Conservation (phyloP, 2,888 invertebrate genomes). For the Neoascia interrupta region DNA sequence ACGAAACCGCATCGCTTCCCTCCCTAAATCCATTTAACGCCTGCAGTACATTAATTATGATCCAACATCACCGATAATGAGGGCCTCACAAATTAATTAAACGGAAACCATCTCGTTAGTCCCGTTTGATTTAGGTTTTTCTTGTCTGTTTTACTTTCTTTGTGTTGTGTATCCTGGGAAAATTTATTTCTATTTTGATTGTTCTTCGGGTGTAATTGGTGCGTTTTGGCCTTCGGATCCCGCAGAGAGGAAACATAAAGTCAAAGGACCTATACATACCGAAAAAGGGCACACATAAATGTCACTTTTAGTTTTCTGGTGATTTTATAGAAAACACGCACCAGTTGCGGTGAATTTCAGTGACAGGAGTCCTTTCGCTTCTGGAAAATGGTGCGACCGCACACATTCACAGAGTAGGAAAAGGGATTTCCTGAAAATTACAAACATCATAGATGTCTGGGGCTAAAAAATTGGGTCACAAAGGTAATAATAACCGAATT, state of each 20-base stretch:
- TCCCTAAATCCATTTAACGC: conserved; percentile 10
- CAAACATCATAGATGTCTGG: background rate
- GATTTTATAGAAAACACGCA: too few relatives aligned
- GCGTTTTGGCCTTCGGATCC: background rate
- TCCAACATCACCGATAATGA: conserved; percentile 40
- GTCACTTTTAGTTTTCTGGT: too few relatives aligned
- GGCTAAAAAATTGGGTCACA: background rate
- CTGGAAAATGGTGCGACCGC: too few relatives aligned
- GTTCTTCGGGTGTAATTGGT: conserved; percentile 8
- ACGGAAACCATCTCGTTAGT: conserved; percentile 54
- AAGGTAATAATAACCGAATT: background rate
- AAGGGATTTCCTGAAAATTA: too few relatives aligned
- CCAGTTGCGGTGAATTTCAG: too few relatives aligned
- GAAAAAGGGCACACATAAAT: too few relatives aligned
- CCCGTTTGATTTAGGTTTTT: conserved; percentile 17
- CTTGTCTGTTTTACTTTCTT: too few relatives aligned
- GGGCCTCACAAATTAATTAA: conserved; percentile 64
- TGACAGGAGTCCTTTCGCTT: too few relatives aligned
- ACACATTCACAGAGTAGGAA: too few relatives aligned
- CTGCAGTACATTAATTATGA: conserved; percentile 57
- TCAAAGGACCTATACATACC: background rate
- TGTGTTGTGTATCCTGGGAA: conserved; percentile 21
- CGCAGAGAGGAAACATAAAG: background rate
- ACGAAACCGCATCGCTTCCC: background rate
- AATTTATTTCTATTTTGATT: conserved; percentile 30